A percentile compares a stretch with the other conserved stretches of the same genome.
These are phyloP conservation scores for Caenorhabditis doughertyi DNA, from an alignment of 2,888 invertebrate species.

Conservation along the genomic window DNA sequence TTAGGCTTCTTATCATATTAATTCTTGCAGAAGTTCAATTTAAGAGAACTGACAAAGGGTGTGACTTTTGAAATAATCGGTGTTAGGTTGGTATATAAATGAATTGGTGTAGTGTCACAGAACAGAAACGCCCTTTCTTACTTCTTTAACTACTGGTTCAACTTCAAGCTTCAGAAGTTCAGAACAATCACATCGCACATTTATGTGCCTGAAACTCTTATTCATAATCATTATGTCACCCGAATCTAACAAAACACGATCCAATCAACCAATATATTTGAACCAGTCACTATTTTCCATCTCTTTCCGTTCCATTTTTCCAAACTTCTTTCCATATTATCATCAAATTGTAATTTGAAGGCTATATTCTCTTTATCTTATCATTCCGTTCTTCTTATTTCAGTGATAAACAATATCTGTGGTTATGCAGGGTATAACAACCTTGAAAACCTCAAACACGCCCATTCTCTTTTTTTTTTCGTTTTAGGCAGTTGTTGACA, in stretches of 20 bases:
- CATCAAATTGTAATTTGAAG: slow-evolving; percentile 26
- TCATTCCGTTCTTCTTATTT: neutral
- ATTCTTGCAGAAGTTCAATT: no score
- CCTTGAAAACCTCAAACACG: slow-evolving; percentile 41
- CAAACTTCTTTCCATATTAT: slow-evolving; percentile 1
- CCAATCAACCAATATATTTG: neutral
- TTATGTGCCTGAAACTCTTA: neutral
- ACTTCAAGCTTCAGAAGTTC: no score
- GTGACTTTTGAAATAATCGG: no score
- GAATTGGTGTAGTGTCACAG: no score
- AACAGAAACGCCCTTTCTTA: no score
- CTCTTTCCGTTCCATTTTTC: slow-evolving; percentile 15
- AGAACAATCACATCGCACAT: no score
- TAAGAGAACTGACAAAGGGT: no score
- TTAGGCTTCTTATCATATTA: no score
- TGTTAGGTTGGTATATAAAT: no score
- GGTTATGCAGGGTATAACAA: slow-evolving; percentile 33
- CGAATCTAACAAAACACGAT: no score
- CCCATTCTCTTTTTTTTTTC: slow-evolving; percentile 1
- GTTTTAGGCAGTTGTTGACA: slow-evolving; percentile 18
- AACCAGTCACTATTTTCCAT: neutral
- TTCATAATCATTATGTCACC: neutral
- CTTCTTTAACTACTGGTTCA: no score
- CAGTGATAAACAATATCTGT: slow-evolving; percentile 57
- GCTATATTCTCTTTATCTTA: slow-evolving; percentile 15